Evolutionary conservation across 53 echinoderm and acorn worm genomes (phyloP), one percentile per base, ranked within the genome.

Genomic region (Hippasteria phrygiana): DNA sequence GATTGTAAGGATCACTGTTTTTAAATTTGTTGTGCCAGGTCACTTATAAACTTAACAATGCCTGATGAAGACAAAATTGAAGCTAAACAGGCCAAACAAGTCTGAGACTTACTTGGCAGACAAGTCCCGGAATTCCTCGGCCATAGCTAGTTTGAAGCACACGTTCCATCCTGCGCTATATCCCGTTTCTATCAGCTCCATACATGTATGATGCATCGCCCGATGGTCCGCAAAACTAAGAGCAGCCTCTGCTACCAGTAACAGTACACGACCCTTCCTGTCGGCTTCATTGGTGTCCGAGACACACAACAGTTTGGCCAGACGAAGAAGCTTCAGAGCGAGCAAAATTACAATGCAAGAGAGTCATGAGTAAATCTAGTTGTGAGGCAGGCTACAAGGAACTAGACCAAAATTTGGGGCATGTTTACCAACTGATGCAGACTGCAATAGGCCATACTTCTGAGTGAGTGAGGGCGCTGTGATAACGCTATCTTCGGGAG

Each of bases 301-400:
- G 17, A 99, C 96, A 55, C 96, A 73, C 39, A 99, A 90, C 38
- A 96, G 85, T 82, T 94, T 96, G 51, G 96, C 96, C 41, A 99
- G 90, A 17, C 91, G 81, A 1, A 94, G 91, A 26, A 99, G 72
- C 99, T 97, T 11, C 22, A 93, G 33, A 83, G 26, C 55, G 22
- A 51, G 33, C 46, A 62, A 66, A 35, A 55, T 14, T 22, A 54
- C n/a, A 85, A 59, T 54, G 17, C 54, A 0, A 20, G 54, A 18
- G 18, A n/a, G n/a, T n/a, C n/a, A n/a, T n/a, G n/a, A n/a, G n/a
- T n/a, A n/a, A n/a, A n/a, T n/a, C n/a, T n/a, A n/a, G n/a, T n/a
- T n/a, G n/a, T n/a, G n/a, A n/a, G n/a, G n/a, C n/a, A n/a, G n/a
- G n/a, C n/a, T n/a, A n/a, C n/a, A n/a, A n/a, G n/a, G n/a, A n/a